Base-by-base conservation (phyloP, 2,797 vertebrate species). In the Peromyscus eremicus region DNA sequence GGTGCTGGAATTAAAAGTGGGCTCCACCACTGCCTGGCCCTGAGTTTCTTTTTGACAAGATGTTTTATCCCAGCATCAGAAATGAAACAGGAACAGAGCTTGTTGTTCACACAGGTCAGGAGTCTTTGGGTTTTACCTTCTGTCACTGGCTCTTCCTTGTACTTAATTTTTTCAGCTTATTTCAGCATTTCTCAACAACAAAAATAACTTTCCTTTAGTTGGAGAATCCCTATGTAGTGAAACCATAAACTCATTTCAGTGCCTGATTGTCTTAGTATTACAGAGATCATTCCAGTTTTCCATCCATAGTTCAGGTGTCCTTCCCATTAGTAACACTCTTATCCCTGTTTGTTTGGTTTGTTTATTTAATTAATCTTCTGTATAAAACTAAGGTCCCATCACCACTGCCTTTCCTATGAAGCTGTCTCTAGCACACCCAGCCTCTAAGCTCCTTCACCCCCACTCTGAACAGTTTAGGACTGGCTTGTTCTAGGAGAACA, bases 141-240 rank as follows among this genome's bases (percentile, higher is more conserved):
- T 68, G n/a, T 43, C 40, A 27, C 5, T 23, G 34, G 60, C 34
- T 93, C 32, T n/a, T 40, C 4, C 4, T n/a, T 71, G 4, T 23
- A 6, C 32, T 66, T 34, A 40, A 21, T 75, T 75, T 32, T 16
- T 3, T 49, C 57, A 2, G 1, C 68, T n/a, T 62, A 12, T 52
- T 73, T 68, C 43, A 82, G 64, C 40, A 11, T 92, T 85, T 95
- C 94, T 89, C 85, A 43, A 21, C 73, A 80, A 55, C 11, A 81
- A 37, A 25, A 21, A 77, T 52, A 94, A 64, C 57, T 68, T 92
- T 80, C 40, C 40, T 83, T 93, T 70, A 52, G 37, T 37, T 64
- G 43, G 16, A 83, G 57, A 80, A 29, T 19, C 27, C 37, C 0
- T 75, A 3, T 60, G 37, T 43, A 17, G 57, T 12, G 25, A 92